Conservation (phyloP, 2,797 vertebrate species). For the Sebastes minor region DNA sequence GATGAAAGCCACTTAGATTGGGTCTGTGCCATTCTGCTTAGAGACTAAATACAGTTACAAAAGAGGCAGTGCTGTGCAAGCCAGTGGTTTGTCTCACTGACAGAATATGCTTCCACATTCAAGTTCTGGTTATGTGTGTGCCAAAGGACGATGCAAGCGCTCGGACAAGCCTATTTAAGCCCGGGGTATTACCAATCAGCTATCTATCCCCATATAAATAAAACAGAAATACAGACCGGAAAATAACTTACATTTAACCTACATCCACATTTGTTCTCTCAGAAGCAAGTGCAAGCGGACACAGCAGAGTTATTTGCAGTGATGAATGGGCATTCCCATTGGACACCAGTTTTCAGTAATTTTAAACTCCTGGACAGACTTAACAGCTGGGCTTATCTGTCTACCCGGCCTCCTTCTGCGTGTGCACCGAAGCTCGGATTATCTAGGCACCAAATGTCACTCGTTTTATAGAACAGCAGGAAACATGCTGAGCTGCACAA, state of each 20-base stretch:
- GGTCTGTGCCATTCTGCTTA: conserved; percentile 73
- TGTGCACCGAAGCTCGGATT: conserved; percentile 62
- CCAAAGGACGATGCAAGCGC: conserved; percentile 42
- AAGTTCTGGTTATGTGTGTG: conserved; percentile 30
- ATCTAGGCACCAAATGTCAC: conserved; percentile 71
- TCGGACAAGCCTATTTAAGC: conserved; percentile 43
- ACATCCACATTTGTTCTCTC: conserved; percentile 66
- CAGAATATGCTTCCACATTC: conserved; percentile 56
- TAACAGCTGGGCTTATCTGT: conserved; percentile 80
- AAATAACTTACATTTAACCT: conserved; percentile 59
- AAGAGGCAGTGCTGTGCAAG: conserved; percentile 55
- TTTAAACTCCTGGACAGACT: conserved; percentile 76
- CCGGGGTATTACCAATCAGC: conserved; percentile 54
- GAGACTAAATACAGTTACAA: conserved; percentile 72
- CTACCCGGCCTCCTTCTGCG: conserved; percentile 40
- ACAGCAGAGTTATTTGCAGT: conserved; percentile 61
- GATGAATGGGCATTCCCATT: conserved; percentile 71
- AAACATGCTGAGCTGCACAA: conserved; percentile 73
- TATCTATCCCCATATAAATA: conserved; percentile 35
- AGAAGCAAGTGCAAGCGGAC: conserved; percentile 48
- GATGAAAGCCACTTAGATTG: conserved; percentile 83
- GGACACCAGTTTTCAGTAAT: conserved; percentile 73
- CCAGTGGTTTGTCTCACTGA: conserved; percentile 63
- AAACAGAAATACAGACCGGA: conserved; percentile 43
- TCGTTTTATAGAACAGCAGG: conserved; percentile 71